These are phyloP conservation scores for Agrotis puta DNA, from an alignment of 2,888 invertebrate species.

Conservation along the genomic window DNA sequence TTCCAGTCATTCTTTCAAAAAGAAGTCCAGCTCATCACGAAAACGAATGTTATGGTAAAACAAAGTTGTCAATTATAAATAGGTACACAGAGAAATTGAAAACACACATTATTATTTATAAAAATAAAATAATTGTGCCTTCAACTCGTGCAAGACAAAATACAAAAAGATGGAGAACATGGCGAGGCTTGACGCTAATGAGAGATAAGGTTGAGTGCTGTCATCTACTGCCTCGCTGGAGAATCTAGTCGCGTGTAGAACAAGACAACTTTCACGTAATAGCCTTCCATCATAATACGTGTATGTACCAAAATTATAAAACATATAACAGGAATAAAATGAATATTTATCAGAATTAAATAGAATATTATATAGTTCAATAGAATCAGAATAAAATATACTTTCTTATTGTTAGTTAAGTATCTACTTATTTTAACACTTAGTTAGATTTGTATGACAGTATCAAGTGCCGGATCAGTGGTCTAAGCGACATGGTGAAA, in stretches of 20 bases:
- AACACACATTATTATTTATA: conserved; percentile 3
- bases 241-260: conserved; percentile 22
- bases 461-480: conserved; percentile 5
- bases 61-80: not conserved
- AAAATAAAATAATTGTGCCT: conserved; percentile 12
- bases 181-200: conserved; percentile 72
- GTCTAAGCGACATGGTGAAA: conserved; percentile 31
- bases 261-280: conserved; percentile 11
- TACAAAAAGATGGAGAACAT: conserved; percentile 53
- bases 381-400: too few species aligned
- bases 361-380: not conserved
- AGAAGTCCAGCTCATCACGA: too few species aligned
- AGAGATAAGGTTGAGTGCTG: conserved; percentile 71
- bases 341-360: not conserved
- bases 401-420: too few species aligned
- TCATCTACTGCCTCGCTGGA: conserved; percentile 49
- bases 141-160: conserved; percentile 25
- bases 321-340: not conserved
- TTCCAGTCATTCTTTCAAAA: too few species aligned
- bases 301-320: not conserved
- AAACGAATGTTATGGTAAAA: too few species aligned
- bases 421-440: not conserved
- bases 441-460: not conserved
- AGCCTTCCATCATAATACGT: conserved; percentile 10
- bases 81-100: not conserved